Conservation (phyloP, 2,113 vertebrate species). For the Percina caprodes region DNA sequence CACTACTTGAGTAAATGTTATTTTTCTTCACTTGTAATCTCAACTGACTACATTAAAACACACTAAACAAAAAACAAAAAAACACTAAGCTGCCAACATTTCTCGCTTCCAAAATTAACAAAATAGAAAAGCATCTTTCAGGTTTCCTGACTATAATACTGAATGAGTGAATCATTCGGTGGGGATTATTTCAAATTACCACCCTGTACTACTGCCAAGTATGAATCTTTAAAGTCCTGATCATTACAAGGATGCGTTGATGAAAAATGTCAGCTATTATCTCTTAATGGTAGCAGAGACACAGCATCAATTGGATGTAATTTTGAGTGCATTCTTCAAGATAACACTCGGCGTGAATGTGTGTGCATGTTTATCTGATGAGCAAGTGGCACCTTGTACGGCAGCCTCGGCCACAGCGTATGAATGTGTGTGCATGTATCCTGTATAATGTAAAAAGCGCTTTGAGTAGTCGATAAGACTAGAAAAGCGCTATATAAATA, state of each 20-base stretch:
- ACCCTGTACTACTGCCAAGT: not conserved
- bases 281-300: not conserved
- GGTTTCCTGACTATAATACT: not conserved
- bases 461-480: too few species aligned
- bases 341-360: too few species aligned
- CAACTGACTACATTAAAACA: not conserved
- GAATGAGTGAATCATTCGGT: not conserved
- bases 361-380: too few species aligned
- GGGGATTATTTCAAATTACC: not conserved
- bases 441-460: too few species aligned
- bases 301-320: not conserved
- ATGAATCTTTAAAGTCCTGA: constrained; percentile 4
- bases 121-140: not conserved
- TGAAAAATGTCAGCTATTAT: constrained; percentile 5
- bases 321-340: not conserved
- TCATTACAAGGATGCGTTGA: not conserved
- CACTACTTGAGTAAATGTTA: not conserved
- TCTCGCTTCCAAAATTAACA: not conserved
- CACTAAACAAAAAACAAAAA: not conserved
- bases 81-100: not conserved
- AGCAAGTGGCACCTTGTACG: too few species aligned
- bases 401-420: too few species aligned
- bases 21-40: not conserved
- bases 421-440: too few species aligned
- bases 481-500: too few species aligned